These are phyloP conservation scores for Thryonomys swinderianus DNA, from an alignment of 2,113 vertebrate species.

Conservation along the genomic window DNA sequence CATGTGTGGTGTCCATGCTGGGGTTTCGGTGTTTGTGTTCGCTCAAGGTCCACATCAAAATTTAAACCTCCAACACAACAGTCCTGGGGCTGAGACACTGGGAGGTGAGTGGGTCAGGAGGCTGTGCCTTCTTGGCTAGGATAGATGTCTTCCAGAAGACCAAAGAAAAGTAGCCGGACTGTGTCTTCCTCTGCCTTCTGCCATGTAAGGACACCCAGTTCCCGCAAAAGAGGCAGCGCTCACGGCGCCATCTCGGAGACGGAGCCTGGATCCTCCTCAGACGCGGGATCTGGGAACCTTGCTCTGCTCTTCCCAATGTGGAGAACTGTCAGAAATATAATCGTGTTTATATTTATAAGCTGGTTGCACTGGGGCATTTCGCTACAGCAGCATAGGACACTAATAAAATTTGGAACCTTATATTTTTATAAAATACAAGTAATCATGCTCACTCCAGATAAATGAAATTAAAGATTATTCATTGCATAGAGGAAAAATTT, in stretches of 20 bases:
- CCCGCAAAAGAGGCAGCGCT: background rate
- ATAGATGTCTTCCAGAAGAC: background rate
- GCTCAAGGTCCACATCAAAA: background rate
- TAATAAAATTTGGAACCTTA: background rate
- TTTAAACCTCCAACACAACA: background rate
- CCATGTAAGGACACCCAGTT: background rate
- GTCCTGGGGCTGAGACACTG: too few species aligned
- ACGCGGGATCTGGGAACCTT: background rate
- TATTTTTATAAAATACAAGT: background rate
- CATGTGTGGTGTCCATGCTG: rapidly evolving
- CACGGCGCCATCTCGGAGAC: background rate
- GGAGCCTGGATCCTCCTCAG: background rate
- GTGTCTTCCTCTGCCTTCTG: background rate
- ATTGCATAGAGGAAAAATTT: background rate
- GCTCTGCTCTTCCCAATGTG: background rate
- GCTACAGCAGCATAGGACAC: background rate
- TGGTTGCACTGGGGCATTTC: background rate
- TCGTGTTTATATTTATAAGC: background rate
- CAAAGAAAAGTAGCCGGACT: background rate
- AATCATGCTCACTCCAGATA: background rate
- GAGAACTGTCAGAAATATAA: background rate
- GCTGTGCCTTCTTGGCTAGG: background rate
- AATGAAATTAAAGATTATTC: background rate
- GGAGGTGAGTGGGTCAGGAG: background rate
- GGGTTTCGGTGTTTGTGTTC: background rate